phyloP scores from a whole-genome alignment of 2,888 invertebrate species.

The Drosophila eohydei region DNA sequence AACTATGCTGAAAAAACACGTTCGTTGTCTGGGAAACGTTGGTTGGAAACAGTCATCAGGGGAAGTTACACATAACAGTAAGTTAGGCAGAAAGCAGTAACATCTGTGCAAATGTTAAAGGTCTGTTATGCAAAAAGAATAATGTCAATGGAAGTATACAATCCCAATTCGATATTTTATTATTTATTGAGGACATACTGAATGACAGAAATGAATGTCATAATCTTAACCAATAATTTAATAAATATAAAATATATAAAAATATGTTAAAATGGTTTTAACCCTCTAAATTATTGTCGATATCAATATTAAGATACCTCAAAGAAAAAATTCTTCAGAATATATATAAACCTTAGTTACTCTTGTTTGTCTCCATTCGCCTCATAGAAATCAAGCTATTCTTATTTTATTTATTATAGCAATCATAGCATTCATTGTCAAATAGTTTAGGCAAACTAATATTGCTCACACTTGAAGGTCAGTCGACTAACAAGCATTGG shows the following conservation, averaged over 20 bases:
- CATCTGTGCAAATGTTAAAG: not conserved
- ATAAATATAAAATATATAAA: no score
- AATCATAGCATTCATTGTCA: not conserved
- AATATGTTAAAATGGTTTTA: no score
- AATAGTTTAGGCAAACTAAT: not conserved
- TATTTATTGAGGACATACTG: no score
- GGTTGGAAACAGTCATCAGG: conserved; percentile 1
- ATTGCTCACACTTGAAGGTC: conserved; percentile 8
- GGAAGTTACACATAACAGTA: not conserved
- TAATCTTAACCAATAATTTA: no score
- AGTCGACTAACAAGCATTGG: conserved; percentile 1
- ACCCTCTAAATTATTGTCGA: no score
- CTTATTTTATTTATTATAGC: no score
- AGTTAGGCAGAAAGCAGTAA: not conserved
- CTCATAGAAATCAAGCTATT: no score
- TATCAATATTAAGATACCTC: no score
- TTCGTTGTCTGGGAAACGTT: conserved; percentile 22
- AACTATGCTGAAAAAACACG: conserved; percentile 10
- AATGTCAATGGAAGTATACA: not conserved
- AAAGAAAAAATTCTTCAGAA: no score
- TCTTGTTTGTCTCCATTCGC: no score
- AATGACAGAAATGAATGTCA: no score
- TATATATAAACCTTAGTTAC: no score
- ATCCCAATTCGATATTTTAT: not conserved
- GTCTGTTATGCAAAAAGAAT: not conserved